Base-by-base conservation (phyloP, 2,888 invertebrate species). In the Dastarcus helophoroides region DNA sequence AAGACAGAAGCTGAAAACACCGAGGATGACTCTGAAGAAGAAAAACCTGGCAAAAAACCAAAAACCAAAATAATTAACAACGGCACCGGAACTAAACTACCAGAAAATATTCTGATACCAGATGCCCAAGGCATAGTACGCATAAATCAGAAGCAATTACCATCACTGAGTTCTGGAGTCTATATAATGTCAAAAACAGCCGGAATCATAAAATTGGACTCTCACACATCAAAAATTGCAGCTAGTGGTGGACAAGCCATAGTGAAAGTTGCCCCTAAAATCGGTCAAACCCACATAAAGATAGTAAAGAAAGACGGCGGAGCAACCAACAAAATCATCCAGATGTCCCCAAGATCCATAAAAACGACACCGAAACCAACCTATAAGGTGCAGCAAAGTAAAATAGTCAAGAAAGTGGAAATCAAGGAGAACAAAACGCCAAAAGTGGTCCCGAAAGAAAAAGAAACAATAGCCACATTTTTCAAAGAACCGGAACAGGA, bases 171-270 rank as follows among this genome's bases (percentile, higher is more conserved):
- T 43, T 62, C 69, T 46, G 79, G 79, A 43, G 77, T 81, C 21
- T 81, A 80, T 51, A 77, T 80, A 32, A 79, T 81, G 76, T 79
- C 79, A 5, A 75, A 77, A 55, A 79, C 79, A 42, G 77, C 79
- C 19, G 79, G 79, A 22, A 77, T 79, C 29, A 77, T 79, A 54
- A 79, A 78, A 54, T 64, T 79, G 32, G 76, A 78, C 51, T 73
- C 77, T 0, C 59, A 51, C 33, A 60, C 40, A 3, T 56, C 58
- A 3, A 58, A 57, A 39, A 51, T 59, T 7, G 58, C 59, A 1
- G 54, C 57, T 2, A 56, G 56, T 25, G 56, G 57, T 4, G 58
- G 58, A 3, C 58, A 60, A 32, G 54, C 60, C 2, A 52, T 60
- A 14, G 52, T 61, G 3, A 60, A 58, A 41, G 65, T 68, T 14